Percentiles rank a stretch among this genome's conserved stretches.
These are phyloP conservation scores for Eubucco bourcierii DNA, from an alignment of 2,113 vertebrate species.

Conservation along the genomic window DNA sequence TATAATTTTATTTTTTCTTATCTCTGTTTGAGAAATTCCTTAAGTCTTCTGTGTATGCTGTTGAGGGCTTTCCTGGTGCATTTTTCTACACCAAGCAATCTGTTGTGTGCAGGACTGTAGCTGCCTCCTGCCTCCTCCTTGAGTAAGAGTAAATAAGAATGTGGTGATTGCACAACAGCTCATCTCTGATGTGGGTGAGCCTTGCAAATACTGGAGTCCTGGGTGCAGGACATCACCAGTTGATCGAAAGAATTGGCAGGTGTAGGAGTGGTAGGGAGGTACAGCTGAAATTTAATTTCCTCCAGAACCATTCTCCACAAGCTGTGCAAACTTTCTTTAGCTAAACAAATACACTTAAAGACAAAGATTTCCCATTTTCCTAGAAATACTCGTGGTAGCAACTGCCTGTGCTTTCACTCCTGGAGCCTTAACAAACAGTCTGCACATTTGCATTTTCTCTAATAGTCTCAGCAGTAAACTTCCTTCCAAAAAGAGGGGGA, in stretches of 20 bases:
- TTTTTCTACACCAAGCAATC: neutral
- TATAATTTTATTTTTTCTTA: neutral
- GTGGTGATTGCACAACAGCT: neutral
- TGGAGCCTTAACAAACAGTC: conserved; percentile 70
- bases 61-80: neutral
- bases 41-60: neutral
- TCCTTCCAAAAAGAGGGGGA: conserved; percentile 66
- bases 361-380: conserved; percentile 71
- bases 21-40: neutral
- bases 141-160: neutral
- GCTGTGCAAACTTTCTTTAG: conserved; percentile 62
- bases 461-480: conserved; percentile 76
- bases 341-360: conserved; percentile 73
- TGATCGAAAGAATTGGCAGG: conserved; percentile 12
- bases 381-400: conserved; percentile 55
- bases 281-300: conserved; percentile 65
- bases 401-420: conserved; percentile 66
- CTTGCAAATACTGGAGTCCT: neutral
- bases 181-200: neutral
- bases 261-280: conserved; percentile 18
- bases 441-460: conserved; percentile 75
- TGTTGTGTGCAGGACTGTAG: neutral
- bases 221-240: neutral
- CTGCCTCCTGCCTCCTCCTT: neutral
- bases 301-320: conserved; percentile 31